Percentiles rank a stretch among this genome's conserved stretches.
Conservation (phyloP, 2,888 invertebrate species). For the Drosophila neonasuta region DNA sequence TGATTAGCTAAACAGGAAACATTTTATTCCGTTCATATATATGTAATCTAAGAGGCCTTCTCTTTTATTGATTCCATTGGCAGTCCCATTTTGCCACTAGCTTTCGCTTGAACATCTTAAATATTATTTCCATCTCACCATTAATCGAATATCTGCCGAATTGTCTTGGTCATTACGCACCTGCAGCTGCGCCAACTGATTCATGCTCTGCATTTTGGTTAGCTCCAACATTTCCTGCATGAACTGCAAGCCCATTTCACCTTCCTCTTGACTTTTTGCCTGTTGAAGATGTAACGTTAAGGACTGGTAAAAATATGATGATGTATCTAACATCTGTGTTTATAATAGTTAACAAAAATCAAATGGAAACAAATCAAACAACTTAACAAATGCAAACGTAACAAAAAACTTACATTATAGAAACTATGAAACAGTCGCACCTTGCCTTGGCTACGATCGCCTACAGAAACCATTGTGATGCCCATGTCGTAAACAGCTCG, state of each 20-base stretch:
- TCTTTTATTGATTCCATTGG: background rate
- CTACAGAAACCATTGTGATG: conserved; percentile 93
- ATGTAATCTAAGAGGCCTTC: background rate
- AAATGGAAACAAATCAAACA: conserved; percentile 17
- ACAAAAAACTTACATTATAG: conserved; percentile 87
- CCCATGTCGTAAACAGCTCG: conserved; percentile 96
- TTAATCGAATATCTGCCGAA: conserved; percentile 12
- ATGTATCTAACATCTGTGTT: background rate
- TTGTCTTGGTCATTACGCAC: conserved; percentile 60
- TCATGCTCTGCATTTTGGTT: conserved; percentile 86
- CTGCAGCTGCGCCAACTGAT: conserved; percentile 81
- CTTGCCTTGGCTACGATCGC: conserved; percentile 88
- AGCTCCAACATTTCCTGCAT: conserved; percentile 98
- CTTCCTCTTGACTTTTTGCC: conserved; percentile 93
- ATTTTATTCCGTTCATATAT: background rate
- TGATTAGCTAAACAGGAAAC: background rate
- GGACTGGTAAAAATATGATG: background rate
- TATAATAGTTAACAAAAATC: background rate
- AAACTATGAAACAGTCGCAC: conserved; percentile 96
- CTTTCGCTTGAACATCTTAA: background rate
- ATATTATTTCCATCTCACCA: conserved; percentile 28
- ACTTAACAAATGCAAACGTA: conserved; percentile 38
- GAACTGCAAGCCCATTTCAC: conserved; percentile 95
- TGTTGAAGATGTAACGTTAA: conserved; percentile 76
- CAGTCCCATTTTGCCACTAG: background rate